These are phyloP conservation scores for Agapornis canus DNA, from an alignment of 2,797 vertebrate genomes.

Conservation along the genomic window DNA sequence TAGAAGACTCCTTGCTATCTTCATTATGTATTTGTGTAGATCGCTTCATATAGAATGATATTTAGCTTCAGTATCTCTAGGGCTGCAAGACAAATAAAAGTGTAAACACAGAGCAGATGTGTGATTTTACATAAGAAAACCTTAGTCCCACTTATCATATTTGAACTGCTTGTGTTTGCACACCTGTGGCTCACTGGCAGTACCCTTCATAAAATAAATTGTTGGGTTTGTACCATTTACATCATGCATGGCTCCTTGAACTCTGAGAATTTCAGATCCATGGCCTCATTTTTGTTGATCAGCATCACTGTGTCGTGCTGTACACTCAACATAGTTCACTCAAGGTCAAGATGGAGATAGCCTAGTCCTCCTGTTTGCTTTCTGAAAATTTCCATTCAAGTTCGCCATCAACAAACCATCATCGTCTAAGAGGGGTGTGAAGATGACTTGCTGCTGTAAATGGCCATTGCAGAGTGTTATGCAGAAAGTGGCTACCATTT, in stretches of 20 bases:
- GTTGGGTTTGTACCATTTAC: not conserved
- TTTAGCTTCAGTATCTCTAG: conserved; percentile 15
- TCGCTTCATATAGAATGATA: not conserved
- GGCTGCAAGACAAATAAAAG: conserved; percentile 20
- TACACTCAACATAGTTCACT: not conserved
- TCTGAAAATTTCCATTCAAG: not conserved
- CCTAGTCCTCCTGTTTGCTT: not conserved
- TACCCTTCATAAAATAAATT: not conserved
- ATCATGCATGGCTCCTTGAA: not conserved
- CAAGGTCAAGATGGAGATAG: not conserved
- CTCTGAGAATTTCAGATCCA: not conserved
- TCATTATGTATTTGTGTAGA: not conserved
- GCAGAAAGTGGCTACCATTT: not conserved
- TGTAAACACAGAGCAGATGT: conserved; percentile 38
- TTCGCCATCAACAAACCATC: not conserved
- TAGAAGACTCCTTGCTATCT: not conserved
- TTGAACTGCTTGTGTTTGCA: conserved; percentile 35
- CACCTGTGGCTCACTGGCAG: conserved; percentile 20
- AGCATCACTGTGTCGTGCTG: not conserved
- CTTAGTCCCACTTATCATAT: not conserved
- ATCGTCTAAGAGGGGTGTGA: not conserved
- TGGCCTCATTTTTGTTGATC: not conserved
- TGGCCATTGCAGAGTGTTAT: not conserved
- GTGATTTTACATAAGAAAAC: conserved; percentile 15
- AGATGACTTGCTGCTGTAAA: not conserved